Base-by-base conservation (phyloP, 2,797 vertebrate species). In the Hybognathus amarus region DNA sequence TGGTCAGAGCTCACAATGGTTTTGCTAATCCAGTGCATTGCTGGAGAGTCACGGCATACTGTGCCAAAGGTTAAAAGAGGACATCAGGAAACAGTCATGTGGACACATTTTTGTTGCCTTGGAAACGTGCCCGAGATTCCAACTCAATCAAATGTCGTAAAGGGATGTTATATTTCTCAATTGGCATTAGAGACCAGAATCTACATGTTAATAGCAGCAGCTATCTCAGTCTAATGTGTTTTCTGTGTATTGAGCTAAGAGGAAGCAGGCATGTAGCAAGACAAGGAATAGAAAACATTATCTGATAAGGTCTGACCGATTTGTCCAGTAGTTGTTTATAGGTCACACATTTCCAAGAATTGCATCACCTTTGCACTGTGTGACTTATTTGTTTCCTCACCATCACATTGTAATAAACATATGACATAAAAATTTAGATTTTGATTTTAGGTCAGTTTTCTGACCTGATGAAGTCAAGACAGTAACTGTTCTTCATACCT, bases 91-190 rank as follows among this genome's bases (percentile, higher is more conserved):
- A 66, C 61, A 78, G 59, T 77, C 5, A 64, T 61, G 9, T 78
- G 36, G 69, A 45, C 73, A 36, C 20, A 22, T 20, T 24, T 42
- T 67, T 18, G 61, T 79, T 79, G 33, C 61, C 38, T 17, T 61
- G 61, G 80, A 79, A 42, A 86, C 7, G n/a, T 77, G 61, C 40
- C 11, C 18, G 38, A 22, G 36, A 73, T 66, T 56, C 24, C 56
- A n/a, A 71, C 66, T 84, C 63, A 11, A 27, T 66, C 18, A 40
- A 63, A 52, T 71, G 79, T n/a, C 10, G 59, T 69, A 69, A 38
- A 50, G 22, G 40, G 13, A 24, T 74, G n/a, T 45, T 45, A 17
- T 50, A 50, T 15, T 50, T 42, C 73, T 74, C 40, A 73, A 20
- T 71, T 20, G 42, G 30, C 42, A 52, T 2, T 30, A 64, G n/a